Percentiles rank a stretch among this genome's conserved stretches.
Evolutionary conservation across 2,888 invertebrate genomes (phyloP).

Genomic region (Physocephala rufipes): DNA sequence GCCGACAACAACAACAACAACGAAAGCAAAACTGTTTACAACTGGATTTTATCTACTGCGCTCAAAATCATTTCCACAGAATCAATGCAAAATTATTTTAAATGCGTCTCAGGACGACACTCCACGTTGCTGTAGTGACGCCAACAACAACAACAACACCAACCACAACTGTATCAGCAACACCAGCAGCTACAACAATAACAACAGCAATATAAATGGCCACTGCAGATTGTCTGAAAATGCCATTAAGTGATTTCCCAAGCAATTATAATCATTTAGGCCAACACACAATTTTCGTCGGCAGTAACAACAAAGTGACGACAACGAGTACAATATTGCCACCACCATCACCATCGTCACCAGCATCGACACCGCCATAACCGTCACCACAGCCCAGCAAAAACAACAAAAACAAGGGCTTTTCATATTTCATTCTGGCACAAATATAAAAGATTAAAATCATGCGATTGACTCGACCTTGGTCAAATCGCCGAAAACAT

Average conservation of each 20-base stretch:
- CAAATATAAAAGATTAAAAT: conserved; percentile 9
- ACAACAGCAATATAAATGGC: background rate
- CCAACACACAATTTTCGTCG: conserved; percentile 57
- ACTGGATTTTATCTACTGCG: conserved; percentile 28
- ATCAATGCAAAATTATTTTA: conserved; percentile 26
- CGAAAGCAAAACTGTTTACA: conserved; percentile 34
- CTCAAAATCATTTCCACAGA: background rate
- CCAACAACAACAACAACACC: conserved; percentile 6
- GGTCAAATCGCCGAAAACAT: conserved; percentile 32
- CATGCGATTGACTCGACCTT: background rate
- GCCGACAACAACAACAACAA: conserved; percentile 25
- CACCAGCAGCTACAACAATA: background rate
- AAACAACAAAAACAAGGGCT: too few species aligned
- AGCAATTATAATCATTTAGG: conserved; percentile 59
- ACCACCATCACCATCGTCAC: conserved; percentile 4
- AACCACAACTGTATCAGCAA: conserved; percentile 14
- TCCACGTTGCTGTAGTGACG: conserved; percentile 8
- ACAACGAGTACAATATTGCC: conserved; percentile 17
- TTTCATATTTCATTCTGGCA: conserved; percentile 10
- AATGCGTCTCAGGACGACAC: conserved; percentile 31
- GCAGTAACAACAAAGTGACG: conserved; percentile 39
- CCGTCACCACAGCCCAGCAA: too few species aligned
- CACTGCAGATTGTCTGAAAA: conserved; percentile 23
- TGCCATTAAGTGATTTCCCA: conserved; percentile 33
- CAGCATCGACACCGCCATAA: too few species aligned